Conservation (phyloP, 2,797 vertebrate species). For the Amazona finschi region DNA sequence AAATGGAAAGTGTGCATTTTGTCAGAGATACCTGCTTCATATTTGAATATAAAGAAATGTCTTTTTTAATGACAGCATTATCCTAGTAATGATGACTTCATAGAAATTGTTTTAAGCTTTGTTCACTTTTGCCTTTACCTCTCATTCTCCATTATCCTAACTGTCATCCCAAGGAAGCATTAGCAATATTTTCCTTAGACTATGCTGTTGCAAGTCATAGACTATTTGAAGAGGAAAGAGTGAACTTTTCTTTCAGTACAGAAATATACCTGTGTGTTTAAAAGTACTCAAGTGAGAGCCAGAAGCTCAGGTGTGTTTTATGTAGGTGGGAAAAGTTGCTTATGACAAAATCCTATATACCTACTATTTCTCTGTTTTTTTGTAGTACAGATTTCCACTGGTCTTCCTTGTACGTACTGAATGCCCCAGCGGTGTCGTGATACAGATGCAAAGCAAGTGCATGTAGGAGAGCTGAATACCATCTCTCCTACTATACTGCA, state of each 20-base stretch:
- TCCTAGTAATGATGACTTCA: background rate
- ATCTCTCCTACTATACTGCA: background rate
- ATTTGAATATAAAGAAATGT: background rate
- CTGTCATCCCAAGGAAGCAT: background rate
- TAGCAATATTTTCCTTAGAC: background rate
- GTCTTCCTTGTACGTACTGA: background rate
- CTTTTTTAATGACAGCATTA: background rate
- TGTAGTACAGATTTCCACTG: background rate
- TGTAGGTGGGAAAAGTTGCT: background rate
- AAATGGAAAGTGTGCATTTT: background rate
- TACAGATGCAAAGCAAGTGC: background rate
- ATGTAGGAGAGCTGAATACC: background rate
- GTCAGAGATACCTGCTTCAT: background rate
- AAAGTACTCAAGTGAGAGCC: background rate
- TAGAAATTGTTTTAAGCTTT: background rate
- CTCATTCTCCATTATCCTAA: background rate
- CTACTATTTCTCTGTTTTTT: background rate
- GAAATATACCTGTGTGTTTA: background rate
- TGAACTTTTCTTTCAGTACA: background rate
- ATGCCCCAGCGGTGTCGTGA: background rate
- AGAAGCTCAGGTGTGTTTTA: background rate
- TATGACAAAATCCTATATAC: background rate
- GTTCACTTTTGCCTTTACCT: background rate
- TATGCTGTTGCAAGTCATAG: background rate
- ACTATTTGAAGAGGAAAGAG: background rate